These are phyloP conservation scores for Sorex fumeus DNA, from an alignment of 2,113 vertebrate genomes.

Conservation along the genomic window DNA sequence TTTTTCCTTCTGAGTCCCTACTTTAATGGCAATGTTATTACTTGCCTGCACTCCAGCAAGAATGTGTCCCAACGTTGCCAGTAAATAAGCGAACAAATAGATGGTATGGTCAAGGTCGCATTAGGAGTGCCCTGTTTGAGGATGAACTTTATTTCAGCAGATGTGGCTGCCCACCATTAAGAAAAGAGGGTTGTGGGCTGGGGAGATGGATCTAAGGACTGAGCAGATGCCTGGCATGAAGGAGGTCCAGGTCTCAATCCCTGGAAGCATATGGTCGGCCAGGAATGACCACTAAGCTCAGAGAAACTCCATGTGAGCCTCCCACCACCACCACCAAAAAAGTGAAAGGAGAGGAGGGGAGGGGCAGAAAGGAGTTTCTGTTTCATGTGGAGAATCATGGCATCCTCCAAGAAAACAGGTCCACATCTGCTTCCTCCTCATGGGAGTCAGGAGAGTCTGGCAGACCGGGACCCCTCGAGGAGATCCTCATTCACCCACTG, in stretches of 20 bases:
- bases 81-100: background rate
- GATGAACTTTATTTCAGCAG: background rate
- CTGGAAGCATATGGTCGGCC: too few relatives aligned
- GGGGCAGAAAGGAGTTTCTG: background rate
- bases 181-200: background rate
- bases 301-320: too few relatives aligned
- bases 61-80: background rate
- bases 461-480: background rate
- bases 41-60: background rate
- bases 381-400: background rate
- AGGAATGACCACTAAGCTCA: too few relatives aligned
- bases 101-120: background rate
- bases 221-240: too few relatives aligned
- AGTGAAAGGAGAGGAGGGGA: background rate
- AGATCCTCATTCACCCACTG: background rate
- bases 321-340: too few relatives aligned
- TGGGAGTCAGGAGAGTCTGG: too few relatives aligned
- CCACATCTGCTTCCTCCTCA: background rate
- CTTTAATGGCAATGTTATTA: background rate
- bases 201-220: too few relatives aligned
- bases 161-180: background rate
- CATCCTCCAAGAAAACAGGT: background rate
- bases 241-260: too few relatives aligned
- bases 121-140: background rate
- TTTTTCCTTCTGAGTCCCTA: background rate